phyloP scores from a whole-genome alignment of 2,888 invertebrate species.

The Lobophora halterata region DNA sequence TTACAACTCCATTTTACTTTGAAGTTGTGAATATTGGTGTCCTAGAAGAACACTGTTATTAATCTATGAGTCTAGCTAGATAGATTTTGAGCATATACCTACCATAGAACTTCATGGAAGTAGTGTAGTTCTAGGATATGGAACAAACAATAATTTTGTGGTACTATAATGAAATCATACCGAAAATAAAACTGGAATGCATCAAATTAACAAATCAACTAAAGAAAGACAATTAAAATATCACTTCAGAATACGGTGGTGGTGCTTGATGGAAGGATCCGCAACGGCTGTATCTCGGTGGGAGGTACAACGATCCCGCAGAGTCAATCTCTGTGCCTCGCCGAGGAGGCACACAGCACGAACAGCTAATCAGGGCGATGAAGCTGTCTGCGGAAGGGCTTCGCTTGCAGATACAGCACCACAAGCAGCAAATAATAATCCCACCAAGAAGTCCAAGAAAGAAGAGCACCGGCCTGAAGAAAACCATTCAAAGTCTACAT shows the following conservation, averaged over 20 bases:
- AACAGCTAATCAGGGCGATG: conserved; percentile 35
- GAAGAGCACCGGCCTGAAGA: conserved; percentile 83
- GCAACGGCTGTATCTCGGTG: conserved; percentile 91
- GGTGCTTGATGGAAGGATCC: conserved; percentile 91
- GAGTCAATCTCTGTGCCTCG: conserved; percentile 87
- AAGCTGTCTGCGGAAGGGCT: conserved; percentile 32
- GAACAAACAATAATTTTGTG: too few species aligned
- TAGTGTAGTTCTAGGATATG: too few species aligned
- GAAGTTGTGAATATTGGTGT: too few species aligned
- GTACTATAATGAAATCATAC: too few species aligned
- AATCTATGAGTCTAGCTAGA: too few species aligned
- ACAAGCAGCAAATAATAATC: conserved; percentile 85
- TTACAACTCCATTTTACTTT: too few species aligned
- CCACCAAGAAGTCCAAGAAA: conserved; percentile 85
- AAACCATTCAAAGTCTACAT: neutral
- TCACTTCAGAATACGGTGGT: conserved; percentile 91
- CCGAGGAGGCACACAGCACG: conserved; percentile 65
- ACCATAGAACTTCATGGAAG: too few species aligned
- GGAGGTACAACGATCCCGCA: conserved; percentile 89
- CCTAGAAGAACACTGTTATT: too few species aligned
- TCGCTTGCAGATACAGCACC: conserved; percentile 57
- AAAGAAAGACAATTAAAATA: conserved; percentile 38
- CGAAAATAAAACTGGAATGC: conserved; percentile 34
- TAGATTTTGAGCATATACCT: too few species aligned
- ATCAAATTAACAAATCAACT: conserved; percentile 35